phyloP scores from a whole-genome alignment of 2,888 invertebrate genomes.

The Nebria salina region DNA sequence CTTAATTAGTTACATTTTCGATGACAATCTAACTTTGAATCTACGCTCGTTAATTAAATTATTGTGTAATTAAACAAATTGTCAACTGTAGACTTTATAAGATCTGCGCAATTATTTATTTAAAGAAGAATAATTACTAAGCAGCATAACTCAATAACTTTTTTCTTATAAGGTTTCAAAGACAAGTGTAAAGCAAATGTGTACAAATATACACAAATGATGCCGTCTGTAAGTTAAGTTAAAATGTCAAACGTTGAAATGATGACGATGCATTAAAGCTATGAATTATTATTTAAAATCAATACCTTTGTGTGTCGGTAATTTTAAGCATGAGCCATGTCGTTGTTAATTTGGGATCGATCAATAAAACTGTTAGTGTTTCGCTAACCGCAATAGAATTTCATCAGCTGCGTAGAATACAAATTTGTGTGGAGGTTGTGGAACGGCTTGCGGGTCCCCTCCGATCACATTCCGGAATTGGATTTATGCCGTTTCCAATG shows the following conservation, averaged over 20 bases:
- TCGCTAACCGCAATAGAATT: slow-evolving; percentile 44
- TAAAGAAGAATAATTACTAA: no score
- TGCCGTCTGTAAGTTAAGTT: neutral
- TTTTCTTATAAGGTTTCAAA: no score
- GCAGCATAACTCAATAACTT: no score
- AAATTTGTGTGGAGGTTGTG: slow-evolving; percentile 27
- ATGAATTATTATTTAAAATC: slow-evolving; percentile 5
- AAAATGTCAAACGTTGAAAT: slow-evolving; percentile 24
- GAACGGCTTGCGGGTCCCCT: slow-evolving; percentile 20
- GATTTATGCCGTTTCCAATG: slow-evolving; percentile 42
- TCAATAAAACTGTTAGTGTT: slow-evolving; percentile 44
- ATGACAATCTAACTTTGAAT: no score
- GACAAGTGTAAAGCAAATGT: neutral
- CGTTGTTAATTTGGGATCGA: slow-evolving; percentile 39
- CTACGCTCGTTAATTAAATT: no score
- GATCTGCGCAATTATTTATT: no score
- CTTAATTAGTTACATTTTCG: no score
- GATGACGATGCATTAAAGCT: neutral
- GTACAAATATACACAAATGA: neutral
- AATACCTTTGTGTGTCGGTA: slow-evolving; percentile 19
- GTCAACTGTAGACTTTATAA: no score
- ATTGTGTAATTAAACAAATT: no score
- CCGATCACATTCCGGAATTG: slow-evolving; percentile 31
- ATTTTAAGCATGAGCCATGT: slow-evolving; percentile 23
- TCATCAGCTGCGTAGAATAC: slow-evolving; percentile 41